Evolutionary conservation across 92 coral and sea anemone species (phyloP).

Genomic region (Phymanthus crucifer): DNA sequence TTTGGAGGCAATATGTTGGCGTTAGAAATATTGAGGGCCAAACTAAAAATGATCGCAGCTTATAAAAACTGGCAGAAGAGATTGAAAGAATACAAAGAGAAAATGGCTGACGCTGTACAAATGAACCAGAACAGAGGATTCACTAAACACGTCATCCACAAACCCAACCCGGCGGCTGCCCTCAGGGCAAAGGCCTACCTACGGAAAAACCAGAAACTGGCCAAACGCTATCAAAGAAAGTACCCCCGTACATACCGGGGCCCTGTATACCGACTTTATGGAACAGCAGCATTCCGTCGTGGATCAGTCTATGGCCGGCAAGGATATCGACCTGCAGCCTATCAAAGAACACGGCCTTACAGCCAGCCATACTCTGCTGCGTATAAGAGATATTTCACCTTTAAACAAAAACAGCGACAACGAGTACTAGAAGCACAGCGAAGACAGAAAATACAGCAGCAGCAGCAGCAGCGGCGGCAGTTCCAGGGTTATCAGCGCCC

Average conservation of each 20-base stretch:
- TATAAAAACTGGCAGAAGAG: conserved; percentile 85
- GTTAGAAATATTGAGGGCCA: conserved; percentile 68
- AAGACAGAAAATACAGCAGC: conserved; percentile 8
- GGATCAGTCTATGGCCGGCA: neutral
- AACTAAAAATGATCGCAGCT: conserved; percentile 87
- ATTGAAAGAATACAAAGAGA: conserved; percentile 64
- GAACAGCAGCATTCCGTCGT: conserved; percentile 11
- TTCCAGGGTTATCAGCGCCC: conserved; percentile 20
- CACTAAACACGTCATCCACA: conserved; percentile 15
- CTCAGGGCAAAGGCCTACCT: conserved; percentile 6
- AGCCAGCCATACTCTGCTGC: neutral
- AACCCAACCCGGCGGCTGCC: conserved; percentile 3
- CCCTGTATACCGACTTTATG: conserved; percentile 8
- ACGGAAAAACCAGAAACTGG: neutral
- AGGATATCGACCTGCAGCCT: neutral
- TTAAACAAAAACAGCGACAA: conserved; percentile 8
- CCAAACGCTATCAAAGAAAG: conserved; percentile 29
- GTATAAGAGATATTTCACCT: conserved; percentile 8
- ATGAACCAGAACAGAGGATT: conserved; percentile 18
- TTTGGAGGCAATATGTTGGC: conserved; percentile 80
- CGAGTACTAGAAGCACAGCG: conserved; percentile 1
- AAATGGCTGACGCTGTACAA: conserved; percentile 39
- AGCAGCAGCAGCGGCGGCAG: conserved; percentile 13
- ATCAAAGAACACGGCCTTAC: conserved; percentile 7
- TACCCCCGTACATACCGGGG: conserved; percentile 28